Evolutionary conservation across 2,888 invertebrate genomes (phyloP), one percentile per base, ranked within the genome.

Genomic region (Athalia circularis): DNA sequence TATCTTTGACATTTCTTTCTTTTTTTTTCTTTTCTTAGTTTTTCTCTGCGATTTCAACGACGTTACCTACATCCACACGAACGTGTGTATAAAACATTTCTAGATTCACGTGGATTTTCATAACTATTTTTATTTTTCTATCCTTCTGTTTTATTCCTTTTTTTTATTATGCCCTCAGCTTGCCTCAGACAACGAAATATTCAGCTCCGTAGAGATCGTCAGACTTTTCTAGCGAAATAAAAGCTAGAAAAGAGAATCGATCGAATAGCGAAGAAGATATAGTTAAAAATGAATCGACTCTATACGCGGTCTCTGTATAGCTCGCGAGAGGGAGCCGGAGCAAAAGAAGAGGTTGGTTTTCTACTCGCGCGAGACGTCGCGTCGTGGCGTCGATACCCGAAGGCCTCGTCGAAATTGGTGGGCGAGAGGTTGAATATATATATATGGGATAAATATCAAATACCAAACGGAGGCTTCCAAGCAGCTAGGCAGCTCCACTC

Each of bases 241-340:
- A 54, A 54, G 15, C 29, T 52, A 68, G 68, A 11, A 68, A 29
- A 13, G 29, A 47, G 59, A 72, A 72, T 72, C 72, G 15, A 72
- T 72, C 57, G 57, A 59, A 72, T 57, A 72, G n/a, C 11, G 3
- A n/a, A 47, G 45, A 72, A 59, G 57, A 72, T 57, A 43, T 47
- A 59, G 72, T 72, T 72, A 72, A 72, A 72, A 72, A 72, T 72
- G 72, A 59, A 72, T 72, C 72, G 52, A 72, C 45, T 43, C n/a
- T 68, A 68, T 54, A 8, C 43, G 11, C 15, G 13, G 29, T 6
- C 11, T 54, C 54, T 29, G 48, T 11, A 29, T 47, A 65, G 48
- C 47, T 65, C 47, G 65, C n/a, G 3, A 43, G 47, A 6, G 15
- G 52, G 29, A 9, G 29, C 29, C 7, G 15, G 48, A 50, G 50